Percentiles rank a stretch among this genome's conserved stretches.
phyloP scores from a whole-genome alignment of 1,140 invertebrate species.

The Drosophila insularis region DNA sequence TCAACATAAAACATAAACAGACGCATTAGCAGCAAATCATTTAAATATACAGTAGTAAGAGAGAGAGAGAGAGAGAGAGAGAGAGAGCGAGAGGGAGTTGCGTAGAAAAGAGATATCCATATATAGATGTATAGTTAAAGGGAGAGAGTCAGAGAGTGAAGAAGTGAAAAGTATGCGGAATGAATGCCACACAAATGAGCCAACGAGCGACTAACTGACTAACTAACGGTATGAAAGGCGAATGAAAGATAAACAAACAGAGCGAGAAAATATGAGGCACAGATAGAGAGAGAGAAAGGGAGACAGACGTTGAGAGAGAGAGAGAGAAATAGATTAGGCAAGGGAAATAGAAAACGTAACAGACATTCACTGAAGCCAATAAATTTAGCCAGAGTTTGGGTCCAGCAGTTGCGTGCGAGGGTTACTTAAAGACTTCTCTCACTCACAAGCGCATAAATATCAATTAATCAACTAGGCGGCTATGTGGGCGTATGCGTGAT shows the following conservation, averaged over 20 bases:
- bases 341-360: not conserved
- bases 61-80: not conserved
- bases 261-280: not conserved
- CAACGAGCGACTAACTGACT: constrained; percentile 50
- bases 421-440: constrained; percentile 9
- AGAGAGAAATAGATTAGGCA: not conserved
- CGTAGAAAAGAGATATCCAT: not conserved
- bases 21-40: constrained; percentile 78
- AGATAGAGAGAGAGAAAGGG: not conserved
- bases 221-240: constrained; percentile 55
- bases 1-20: constrained; percentile 79
- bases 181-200: constrained; percentile 30
- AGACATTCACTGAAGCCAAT: constrained; percentile 19
- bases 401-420: constrained; percentile 15
- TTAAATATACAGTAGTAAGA: constrained; percentile 63
- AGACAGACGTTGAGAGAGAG: not conserved
- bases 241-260: constrained; percentile 16
- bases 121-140: not conserved
- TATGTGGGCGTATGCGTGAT: not conserved
- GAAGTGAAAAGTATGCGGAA: not conserved
- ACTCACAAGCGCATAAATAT: not conserved
- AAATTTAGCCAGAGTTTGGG: constrained; percentile 16
- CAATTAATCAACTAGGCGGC: not conserved
- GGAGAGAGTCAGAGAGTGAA: not conserved
- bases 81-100: too few species aligned